Conservation (phyloP, 2,113 vertebrate genomes). For the Tapirus terrestris region DNA sequence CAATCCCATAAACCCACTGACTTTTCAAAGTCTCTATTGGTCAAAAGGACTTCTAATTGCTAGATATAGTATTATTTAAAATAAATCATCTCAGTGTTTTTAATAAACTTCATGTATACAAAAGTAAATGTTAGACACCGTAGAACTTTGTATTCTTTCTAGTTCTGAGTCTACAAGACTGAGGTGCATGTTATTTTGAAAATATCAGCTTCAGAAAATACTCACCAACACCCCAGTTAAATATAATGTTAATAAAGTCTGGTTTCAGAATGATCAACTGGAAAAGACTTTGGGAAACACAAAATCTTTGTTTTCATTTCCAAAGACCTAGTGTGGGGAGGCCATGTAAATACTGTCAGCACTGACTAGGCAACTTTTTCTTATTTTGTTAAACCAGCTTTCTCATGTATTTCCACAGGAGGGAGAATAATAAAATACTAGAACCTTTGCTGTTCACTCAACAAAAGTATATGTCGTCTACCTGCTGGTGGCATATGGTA, state of each 20-base stretch:
- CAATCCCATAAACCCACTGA: not conserved
- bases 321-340: not conserved
- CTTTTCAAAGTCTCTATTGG: fast-evolving
- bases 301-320: not conserved
- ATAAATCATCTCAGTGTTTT: not conserved
- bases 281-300: not conserved
- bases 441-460: not conserved
- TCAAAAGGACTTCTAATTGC: not conserved
- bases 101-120: fast-evolving
- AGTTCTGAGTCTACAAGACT: not conserved
- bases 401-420: not conserved
- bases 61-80: not conserved
- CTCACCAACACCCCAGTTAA: not conserved
- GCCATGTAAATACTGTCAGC: too few relatives aligned
- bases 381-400: not conserved
- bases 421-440: fast-evolving
- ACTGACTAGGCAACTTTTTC: not conserved
- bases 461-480: fast-evolving
- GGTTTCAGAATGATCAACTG: not conserved
- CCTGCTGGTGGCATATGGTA: fast-evolving
- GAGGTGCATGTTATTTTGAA: not conserved
- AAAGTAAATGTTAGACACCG: fast-evolving
- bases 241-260: not conserved
- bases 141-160: fast-evolving
- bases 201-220: not conserved